Evolutionary conservation across 2,797 vertebrate genomes (phyloP).

Genomic region (Myoxocephalus aenaeus): DNA sequence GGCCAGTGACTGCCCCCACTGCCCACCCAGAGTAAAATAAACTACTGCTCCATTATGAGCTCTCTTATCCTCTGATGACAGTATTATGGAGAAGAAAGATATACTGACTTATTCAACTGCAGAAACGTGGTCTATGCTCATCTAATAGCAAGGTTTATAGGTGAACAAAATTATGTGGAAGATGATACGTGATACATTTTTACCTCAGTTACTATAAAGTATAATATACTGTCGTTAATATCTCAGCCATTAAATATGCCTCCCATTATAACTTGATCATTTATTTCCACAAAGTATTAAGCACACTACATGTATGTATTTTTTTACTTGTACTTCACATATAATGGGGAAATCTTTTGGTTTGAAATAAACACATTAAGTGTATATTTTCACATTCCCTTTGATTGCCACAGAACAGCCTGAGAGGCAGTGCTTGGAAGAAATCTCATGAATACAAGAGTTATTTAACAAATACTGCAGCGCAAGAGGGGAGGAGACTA

Average conservation of each 20-base stretch:
- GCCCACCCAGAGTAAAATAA: constrained; percentile 71
- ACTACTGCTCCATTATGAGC: constrained; percentile 65
- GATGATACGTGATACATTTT: constrained; percentile 19
- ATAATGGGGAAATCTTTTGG: constrained; percentile 7
- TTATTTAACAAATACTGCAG: constrained; percentile 79
- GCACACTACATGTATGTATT: constrained; percentile 29
- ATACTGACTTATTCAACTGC: constrained; percentile 40
- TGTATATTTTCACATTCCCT: constrained; percentile 62
- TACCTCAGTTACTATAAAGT: constrained; percentile 34
- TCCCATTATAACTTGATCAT: constrained; percentile 20
- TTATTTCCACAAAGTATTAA: constrained; percentile 25
- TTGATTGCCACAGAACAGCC: constrained; percentile 64
- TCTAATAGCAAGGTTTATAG: constrained; percentile 36
- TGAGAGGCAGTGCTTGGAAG: constrained; percentile 52
- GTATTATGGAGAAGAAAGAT: constrained; percentile 61
- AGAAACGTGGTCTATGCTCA: constrained; percentile 27
- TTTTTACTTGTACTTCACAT: constrained; percentile 27
- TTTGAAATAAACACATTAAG: constrained; percentile 57
- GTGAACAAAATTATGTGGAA: constrained; percentile 16
- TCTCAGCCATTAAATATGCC: constrained; percentile 41
- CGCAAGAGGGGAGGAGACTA: constrained; percentile 69
- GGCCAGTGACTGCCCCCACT: constrained; percentile 54
- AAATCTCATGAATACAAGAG: constrained; percentile 67
- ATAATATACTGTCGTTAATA: constrained; percentile 33
- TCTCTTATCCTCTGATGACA: constrained; percentile 62